A percentile compares a stretch with the other conserved stretches of the same genome.
These are phyloP conservation scores for Neosilurus hyrtlii DNA, from an alignment of 2,797 vertebrate genomes.

Conservation along the genomic window DNA sequence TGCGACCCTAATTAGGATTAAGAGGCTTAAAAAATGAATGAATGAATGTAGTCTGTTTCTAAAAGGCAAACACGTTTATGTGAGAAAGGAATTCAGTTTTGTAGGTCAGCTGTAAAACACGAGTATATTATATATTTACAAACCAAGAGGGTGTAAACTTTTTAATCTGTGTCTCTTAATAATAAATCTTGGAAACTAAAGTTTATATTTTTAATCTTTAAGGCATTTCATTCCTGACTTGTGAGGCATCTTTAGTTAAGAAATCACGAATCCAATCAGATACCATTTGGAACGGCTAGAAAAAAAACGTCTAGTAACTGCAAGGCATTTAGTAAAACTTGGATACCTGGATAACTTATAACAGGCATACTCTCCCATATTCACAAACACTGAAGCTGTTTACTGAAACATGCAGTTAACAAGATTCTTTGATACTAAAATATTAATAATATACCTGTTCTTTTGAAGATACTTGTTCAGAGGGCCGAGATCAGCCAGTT, in stretches of 20 bases:
- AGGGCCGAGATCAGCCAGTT: slow-evolving; percentile 91
- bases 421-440: not conserved
- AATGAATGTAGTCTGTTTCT: no score
- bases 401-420: not conserved
- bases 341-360: not conserved
- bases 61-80: not conserved
- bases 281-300: not conserved
- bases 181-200: not conserved
- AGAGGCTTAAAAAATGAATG: no score
- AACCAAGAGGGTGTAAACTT: not conserved
- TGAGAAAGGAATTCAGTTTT: not conserved
- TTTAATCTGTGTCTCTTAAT: not conserved
- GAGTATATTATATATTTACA: not conserved
- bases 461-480: slow-evolving; percentile 91
- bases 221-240: not conserved
- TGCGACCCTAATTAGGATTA: no score
- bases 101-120: not conserved
- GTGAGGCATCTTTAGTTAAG: not conserved
- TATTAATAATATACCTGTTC: slow-evolving; percentile 74
- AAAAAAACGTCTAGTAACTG: not conserved
- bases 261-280: not conserved
- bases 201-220: not conserved
- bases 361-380: not conserved
- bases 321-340: not conserved
- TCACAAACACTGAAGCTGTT: not conserved